phyloP scores from a whole-genome alignment of 2,797 vertebrate genomes.

The Luscinia luscinia region DNA sequence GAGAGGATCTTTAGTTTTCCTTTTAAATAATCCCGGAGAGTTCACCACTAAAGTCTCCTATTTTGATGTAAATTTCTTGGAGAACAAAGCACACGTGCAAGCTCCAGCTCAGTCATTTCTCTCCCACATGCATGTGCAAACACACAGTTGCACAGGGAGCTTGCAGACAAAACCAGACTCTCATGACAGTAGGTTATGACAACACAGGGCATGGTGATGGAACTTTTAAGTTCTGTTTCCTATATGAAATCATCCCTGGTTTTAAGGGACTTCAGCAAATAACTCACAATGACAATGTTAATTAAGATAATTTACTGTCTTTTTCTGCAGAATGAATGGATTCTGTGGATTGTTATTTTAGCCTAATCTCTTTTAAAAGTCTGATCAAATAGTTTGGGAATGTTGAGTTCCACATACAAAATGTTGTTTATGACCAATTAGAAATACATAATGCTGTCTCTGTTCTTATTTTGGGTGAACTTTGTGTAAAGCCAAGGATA shows the following conservation, averaged over 20 bases:
- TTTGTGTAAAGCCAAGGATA: neutral
- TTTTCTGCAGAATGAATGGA: constrained; percentile 2
- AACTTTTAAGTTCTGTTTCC: neutral
- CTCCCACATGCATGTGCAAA: rapidly evolving
- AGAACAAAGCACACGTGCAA: neutral
- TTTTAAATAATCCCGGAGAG: neutral
- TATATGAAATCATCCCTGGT: neutral
- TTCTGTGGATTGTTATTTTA: constrained; percentile 43
- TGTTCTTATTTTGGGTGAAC: constrained; percentile 32
- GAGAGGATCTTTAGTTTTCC: neutral
- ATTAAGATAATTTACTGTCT: neutral
- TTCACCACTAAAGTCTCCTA: neutral
- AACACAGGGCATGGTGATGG: neutral
- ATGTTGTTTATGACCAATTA: constrained; percentile 17
- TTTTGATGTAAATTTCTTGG: neutral
- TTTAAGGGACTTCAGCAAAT: neutral
- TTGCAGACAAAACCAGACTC: neutral
- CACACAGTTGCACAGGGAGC: neutral
- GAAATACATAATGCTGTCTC: constrained; percentile 36
- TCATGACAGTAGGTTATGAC: neutral
- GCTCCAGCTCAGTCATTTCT: neutral
- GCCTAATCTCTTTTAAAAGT: constrained; percentile 3
- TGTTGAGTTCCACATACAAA: neutral
- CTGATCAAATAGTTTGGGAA: constrained; percentile 58
- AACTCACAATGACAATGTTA: neutral